Base-by-base conservation (phyloP, 2,113 vertebrate species). In the Solea senegalensis region DNA sequence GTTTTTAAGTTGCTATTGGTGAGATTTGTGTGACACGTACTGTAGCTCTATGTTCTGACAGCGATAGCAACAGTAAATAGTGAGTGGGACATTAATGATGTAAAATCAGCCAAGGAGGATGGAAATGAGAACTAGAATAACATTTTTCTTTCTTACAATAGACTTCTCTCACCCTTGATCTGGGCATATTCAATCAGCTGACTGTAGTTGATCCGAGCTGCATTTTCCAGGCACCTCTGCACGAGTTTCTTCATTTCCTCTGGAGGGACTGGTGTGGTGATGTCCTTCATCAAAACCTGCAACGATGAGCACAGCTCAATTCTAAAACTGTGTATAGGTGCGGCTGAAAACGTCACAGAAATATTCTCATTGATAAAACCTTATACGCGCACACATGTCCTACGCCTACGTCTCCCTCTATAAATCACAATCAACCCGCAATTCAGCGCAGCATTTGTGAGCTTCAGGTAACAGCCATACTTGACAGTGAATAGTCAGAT, bases 281-380 rank as follows among this genome's bases (percentile, higher is more conserved):
- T 97, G 91, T 99, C 97, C 93, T 97, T 98, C 98, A 99, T 98
- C 87, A 99, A 92, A 81, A 97, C 96, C 97, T 99, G 87, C 3
- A 67, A 59, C 9, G 5, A 26, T 14, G 1, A 16, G 6, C 26
- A 41, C 26, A 43, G 28, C 15, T 40, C 34, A 1, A 12, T 49
- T 50, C 7, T 50, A 34, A 34, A 34, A 34, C 34, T 4, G 34
- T 34, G 34, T 6, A 34, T 34, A 34, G 34, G 34, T 34, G 5
- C 34, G 5, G 3, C 34, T 34, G 34, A 34, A 34, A 34, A 34
- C 34, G 1, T 34, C 1, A 6, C 5, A 34, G 1, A 34, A 34
- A 34, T 34, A 34, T 6, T 34, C 3, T 4, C 1, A 34, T 34
- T 34, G 5, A 34, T 34, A 34, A 34, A 34, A 34, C 34, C 34